A percentile compares a stretch with the other conserved stretches of the same genome.
Evolutionary conservation across 2,888 invertebrate genomes (phyloP).

Genomic region (Drosophila prostipennis): DNA sequence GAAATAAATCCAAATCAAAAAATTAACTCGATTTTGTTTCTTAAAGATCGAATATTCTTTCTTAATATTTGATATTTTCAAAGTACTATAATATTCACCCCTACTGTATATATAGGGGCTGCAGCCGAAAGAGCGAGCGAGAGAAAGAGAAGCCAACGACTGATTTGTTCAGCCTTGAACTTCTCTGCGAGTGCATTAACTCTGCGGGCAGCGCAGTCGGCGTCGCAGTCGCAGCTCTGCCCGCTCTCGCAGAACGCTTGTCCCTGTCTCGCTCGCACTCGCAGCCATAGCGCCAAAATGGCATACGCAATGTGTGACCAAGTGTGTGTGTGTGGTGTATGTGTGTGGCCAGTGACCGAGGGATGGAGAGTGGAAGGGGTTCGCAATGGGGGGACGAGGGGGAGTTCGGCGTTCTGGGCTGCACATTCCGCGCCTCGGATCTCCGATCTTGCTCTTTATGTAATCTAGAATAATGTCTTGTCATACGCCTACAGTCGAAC

Average conservation of each 20-base stretch:
- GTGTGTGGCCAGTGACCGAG: conserved; percentile 36
- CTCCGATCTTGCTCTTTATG: conserved; percentile 56
- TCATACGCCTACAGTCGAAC: conserved; percentile 21
- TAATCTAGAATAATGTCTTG: conserved; percentile 67
- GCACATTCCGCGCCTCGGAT: conserved; percentile 26
- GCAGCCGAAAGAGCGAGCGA: conserved; percentile 52
- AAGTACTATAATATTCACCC: background rate
- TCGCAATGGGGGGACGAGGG: background rate
- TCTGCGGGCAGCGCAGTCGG: conserved; percentile 55
- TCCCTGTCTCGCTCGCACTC: conserved; percentile 18
- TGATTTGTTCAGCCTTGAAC: conserved; percentile 84
- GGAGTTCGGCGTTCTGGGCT: conserved; percentile 31
- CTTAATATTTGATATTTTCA: background rate
- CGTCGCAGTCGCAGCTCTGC: conserved; percentile 27
- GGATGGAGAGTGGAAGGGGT: conserved; percentile 1
- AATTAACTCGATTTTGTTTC: too few species aligned
- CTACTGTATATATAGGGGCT: conserved; percentile 27
- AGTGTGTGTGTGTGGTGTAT: conserved; percentile 10
- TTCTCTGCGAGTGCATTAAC: conserved; percentile 84
- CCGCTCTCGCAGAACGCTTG: conserved; percentile 18
- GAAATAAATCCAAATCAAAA: too few species aligned
- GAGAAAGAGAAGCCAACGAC: conserved; percentile 68
- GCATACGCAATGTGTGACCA: conserved; percentile 40
- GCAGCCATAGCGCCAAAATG: conserved; percentile 40
- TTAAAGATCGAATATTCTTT: too few species aligned